Conservation (phyloP, 2,113 vertebrate species). For the Fregetta grallaria region DNA sequence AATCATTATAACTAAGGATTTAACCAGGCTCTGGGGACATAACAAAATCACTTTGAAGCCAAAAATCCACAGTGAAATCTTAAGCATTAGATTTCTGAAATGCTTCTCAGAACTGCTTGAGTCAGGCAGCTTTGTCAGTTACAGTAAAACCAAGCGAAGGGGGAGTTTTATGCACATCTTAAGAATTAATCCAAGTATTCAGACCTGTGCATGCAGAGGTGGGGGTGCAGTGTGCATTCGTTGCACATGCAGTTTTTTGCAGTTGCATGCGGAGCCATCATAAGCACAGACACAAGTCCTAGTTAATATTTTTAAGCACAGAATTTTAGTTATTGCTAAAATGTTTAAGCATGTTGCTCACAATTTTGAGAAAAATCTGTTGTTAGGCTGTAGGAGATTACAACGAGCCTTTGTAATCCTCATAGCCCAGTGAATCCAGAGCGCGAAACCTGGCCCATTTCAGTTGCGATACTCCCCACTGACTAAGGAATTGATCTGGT, state of each 20-base stretch:
- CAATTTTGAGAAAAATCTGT: not conserved
- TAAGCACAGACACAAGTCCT: not conserved
- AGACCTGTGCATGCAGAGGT: not conserved
- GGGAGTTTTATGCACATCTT: not conserved
- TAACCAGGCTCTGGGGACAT: constrained; percentile 61
- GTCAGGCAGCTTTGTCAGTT: constrained; percentile 41
- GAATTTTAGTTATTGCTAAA: not conserved
- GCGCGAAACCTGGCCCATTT: not conserved
- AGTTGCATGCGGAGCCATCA: not conserved
- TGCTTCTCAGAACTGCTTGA: constrained; percentile 2
- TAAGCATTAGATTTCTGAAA: constrained; percentile 46
- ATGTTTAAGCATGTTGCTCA: not conserved
- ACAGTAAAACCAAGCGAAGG: constrained; percentile 31
- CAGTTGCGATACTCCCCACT: not conserved
- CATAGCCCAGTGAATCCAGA: not conserved
- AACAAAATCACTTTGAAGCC: constrained; percentile 68
- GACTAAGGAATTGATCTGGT: not conserved
- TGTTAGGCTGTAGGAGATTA: not conserved
- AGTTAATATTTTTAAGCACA: not conserved
- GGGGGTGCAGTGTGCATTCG: not conserved
- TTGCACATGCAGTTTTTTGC: not conserved
- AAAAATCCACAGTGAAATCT: constrained; percentile 60
- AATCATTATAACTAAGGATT: constrained; percentile 70
- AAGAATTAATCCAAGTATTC: not conserved
- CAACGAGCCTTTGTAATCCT: not conserved